Conservation (phyloP, 2,113 vertebrate genomes). For the Amia ocellicauda region DNA sequence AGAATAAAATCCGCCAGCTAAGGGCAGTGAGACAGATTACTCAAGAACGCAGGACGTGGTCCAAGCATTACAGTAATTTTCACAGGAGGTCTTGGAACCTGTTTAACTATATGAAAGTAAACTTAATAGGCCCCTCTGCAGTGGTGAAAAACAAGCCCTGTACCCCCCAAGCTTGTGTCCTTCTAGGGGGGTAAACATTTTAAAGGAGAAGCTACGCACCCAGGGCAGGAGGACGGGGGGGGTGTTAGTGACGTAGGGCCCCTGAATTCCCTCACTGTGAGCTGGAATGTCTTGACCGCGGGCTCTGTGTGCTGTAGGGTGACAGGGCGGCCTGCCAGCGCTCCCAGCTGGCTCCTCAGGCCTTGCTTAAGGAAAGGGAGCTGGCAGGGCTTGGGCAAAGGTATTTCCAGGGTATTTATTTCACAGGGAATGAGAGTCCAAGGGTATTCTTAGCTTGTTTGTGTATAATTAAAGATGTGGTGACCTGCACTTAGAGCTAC, state of each 20-base stretch:
- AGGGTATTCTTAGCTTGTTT: conserved; percentile 61
- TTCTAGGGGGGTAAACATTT: conserved; percentile 29
- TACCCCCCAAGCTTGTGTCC: neutral
- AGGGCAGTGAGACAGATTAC: conserved; percentile 34
- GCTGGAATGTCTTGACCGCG: conserved; percentile 39
- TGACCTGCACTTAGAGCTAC: conserved; percentile 39
- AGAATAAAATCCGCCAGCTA: conserved; percentile 12
- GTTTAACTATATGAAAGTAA: conserved; percentile 36
- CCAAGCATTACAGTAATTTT: conserved; percentile 38
- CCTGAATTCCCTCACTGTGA: no score
- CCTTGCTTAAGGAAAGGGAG: no score
- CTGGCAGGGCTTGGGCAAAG: conserved; percentile 31
- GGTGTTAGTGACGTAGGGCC: no score
- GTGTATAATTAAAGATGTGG: conserved; percentile 59
- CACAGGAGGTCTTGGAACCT: conserved; percentile 28
- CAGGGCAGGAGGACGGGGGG: conserved; percentile 26
- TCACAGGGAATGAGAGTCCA: conserved; percentile 37
- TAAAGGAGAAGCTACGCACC: neutral
- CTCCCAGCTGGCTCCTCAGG: conserved; percentile 40
- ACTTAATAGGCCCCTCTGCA: conserved; percentile 31
- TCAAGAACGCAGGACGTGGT: conserved; percentile 24
- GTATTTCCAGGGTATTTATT: conserved; percentile 61
- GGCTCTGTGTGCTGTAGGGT: conserved; percentile 32
- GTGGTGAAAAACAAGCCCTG: conserved; percentile 36
- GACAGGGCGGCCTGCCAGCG: conserved; percentile 15